Evolutionary conservation across 1,140 invertebrate genomes (phyloP).

Genomic region (Geopemphigus sp.): DNA sequence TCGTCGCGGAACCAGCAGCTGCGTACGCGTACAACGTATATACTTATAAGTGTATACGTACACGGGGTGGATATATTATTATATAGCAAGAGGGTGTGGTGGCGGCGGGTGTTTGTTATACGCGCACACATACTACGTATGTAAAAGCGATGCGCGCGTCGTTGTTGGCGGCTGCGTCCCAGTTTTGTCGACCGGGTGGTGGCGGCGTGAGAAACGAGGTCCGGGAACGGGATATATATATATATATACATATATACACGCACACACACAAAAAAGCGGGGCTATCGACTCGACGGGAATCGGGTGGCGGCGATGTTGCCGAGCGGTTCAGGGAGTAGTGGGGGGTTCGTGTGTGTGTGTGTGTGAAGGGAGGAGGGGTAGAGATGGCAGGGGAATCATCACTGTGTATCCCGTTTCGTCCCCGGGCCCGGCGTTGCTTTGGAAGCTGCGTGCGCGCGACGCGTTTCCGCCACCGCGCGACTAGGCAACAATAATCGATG

Average conservation of each 20-base stretch:
- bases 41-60: neutral
- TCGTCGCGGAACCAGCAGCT: neutral
- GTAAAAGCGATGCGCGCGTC: neutral
- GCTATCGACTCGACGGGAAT: neutral
- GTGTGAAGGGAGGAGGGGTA: rapidly evolving
- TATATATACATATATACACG: too few relatives aligned
- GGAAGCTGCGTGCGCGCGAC: constrained; percentile 2
- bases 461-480: too few relatives aligned
- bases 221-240: neutral
- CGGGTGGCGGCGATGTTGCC: neutral
- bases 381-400: neutral
- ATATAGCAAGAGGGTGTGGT: neutral
- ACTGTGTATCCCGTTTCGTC: neutral
- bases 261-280: neutral
- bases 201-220: neutral
- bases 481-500: constrained; percentile 5
- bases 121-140: neutral
- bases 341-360: too few relatives aligned
- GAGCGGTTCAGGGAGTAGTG: too few relatives aligned
- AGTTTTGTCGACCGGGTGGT: constrained; percentile 27
- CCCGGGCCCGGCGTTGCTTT: neutral
- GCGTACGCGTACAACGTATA: too few relatives aligned
- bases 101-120: neutral
- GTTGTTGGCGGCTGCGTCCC: too few relatives aligned
- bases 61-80: neutral